A percentile compares a stretch with the other conserved stretches of the same genome.
Conservation (phyloP, 2,113 vertebrate species). For the Elephantulus edwardii region DNA sequence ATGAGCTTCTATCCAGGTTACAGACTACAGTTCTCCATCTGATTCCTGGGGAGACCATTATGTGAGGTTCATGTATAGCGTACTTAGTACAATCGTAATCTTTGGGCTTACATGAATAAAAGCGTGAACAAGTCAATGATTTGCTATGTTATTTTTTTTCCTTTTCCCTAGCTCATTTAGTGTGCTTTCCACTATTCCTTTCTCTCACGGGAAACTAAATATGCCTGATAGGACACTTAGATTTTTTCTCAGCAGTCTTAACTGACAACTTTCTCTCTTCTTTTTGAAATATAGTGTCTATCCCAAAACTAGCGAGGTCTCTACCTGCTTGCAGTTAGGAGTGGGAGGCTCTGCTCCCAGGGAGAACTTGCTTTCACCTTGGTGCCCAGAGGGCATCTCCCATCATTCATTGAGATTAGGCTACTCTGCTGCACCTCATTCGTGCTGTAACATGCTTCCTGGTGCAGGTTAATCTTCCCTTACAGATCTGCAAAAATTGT, state of each 20-base stretch:
- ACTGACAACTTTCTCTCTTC: neutral
- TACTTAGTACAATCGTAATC: neutral
- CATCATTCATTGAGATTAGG: constrained; percentile 48
- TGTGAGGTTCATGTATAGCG: no score
- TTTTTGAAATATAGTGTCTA: neutral
- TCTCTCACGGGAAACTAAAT: constrained; percentile 1
- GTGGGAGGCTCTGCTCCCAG: neutral
- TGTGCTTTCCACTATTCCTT: constrained; percentile 16
- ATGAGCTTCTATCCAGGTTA: no score
- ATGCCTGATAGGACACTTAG: neutral
- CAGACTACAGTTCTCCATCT: no score
- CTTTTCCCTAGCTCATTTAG: neutral
- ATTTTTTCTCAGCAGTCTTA: constrained; percentile 17
- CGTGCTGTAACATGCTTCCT: constrained; percentile 50
- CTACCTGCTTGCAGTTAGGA: neutral
- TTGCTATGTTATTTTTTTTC: neutral
- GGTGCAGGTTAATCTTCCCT: constrained; percentile 58
- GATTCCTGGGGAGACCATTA: no score
- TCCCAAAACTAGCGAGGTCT: neutral
- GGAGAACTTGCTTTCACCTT: neutral
- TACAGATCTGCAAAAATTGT: constrained; percentile 52
- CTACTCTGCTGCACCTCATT: constrained; percentile 47
- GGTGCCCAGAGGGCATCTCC: constrained; percentile 14
- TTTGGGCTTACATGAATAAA: neutral
- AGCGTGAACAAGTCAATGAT: neutral